Evolutionary conservation across 2,797 vertebrate genomes (phyloP), one percentile per base, ranked within the genome.

Genomic region (Xenentodon cancila): DNA sequence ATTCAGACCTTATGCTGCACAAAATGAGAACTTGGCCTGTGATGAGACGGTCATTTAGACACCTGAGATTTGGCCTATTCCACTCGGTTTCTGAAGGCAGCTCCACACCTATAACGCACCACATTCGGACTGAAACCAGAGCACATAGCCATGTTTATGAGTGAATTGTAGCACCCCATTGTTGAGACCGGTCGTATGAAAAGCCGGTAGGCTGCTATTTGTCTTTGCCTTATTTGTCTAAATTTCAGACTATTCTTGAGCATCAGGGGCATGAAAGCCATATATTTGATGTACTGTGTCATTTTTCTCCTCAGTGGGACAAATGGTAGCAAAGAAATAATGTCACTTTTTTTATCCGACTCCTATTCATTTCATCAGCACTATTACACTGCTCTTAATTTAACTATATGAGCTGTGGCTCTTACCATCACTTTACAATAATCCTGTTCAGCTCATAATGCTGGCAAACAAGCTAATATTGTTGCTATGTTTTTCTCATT

Each of bases 41-140:
- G 54, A 71, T 74, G 88, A 92, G 89, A 89, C 84, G 90, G 85
- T 90, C 87, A 87, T 86, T 88, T 82, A 90, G 79, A 89, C 80
- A 85, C 69, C 77, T 88, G 80, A 93, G 92, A 93, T 93, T 84
- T 88, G 69, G 71, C n/a, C 79, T 82, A 84, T 92, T 89, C 83
- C 85, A 75, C 73, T 59, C 61, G n/a, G 81, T 78, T 89, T 88
- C 92, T 88, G 88, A 92, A 91, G 91, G 73, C 52, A 43, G 71
- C 77, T 78, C 78, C 32, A 48, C 17, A 59, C 66, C 73, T 75
- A 82, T 58, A 45, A 76, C 71, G 67, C 79, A n/a, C 75, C 75
- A 84, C 73, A 75, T 82, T 65, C 69, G 72, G 81, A 65, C 63
- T 44, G 30, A 47, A 67, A 82, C 87, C 77, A 84, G 75, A 82